Base-by-base conservation (phyloP, 2,888 invertebrate genomes). In the Synanthedon tipuliformis region DNA sequence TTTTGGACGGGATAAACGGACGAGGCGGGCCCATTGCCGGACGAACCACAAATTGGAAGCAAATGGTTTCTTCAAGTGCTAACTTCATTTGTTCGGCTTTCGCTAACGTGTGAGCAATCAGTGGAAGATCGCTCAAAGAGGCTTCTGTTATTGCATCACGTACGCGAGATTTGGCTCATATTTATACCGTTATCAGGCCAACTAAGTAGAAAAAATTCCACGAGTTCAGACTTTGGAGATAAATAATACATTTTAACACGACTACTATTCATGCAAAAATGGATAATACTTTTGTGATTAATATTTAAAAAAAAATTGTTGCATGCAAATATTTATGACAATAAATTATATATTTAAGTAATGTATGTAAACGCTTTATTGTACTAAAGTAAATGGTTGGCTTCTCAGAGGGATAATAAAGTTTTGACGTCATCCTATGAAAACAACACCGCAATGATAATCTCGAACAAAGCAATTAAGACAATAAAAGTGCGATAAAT, bases 51-150 rank as follows among this genome's bases (percentile, higher is more conserved):
- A 85, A 83, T 86, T 85, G 81, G 82, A 73, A 77, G 73, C 80
- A 81, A 85, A 83, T 83, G 75, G 79, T 79, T 71, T 69, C 67
- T 71, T 68, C 61, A 63, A 72, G 83, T 86, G 86, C 78, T 87
- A 86, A 86, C 76, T 85, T 78, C 82, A 86, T 86, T 86, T 84
- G 80, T 74, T 73, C 74, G 76, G 80, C 83, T 85, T 85, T 86
- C 75, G 86, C 84, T 86, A 85, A 83, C 81, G 75, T 81, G 81
- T 78, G 81, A 83, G 81, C 75, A 78, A 80, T 51, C 23, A 51
- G 66, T 60, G 57, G 63, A 68, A 72, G 59, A 61, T 59, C 65
- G 64, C 66, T 70, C 71, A 66, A 65, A 69, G 63, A 62, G 61
- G 60, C 60, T 70, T 67, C 61, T 65, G 69, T 69, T 50, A 69